These are phyloP conservation scores for Auanema sp. DNA, from an alignment of 2,888 invertebrate genomes.

Conservation along the genomic window DNA sequence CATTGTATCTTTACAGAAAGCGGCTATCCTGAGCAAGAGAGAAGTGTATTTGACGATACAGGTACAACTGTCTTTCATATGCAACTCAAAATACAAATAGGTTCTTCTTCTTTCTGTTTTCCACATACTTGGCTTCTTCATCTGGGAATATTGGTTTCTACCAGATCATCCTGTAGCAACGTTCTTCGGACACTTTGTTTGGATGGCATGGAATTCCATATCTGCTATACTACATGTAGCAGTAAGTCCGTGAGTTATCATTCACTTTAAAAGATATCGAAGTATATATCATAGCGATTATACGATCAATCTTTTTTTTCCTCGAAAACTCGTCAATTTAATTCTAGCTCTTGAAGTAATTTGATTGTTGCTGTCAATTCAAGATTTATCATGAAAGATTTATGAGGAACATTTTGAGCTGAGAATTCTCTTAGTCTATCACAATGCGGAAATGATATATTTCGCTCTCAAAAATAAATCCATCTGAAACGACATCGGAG, in stretches of 20 bases:
- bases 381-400: no score
- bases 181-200: slow-evolving; percentile 40
- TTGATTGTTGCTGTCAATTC: no score
- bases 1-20: slow-evolving; percentile 25
- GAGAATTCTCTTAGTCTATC: no score
- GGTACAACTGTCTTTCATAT: not conserved
- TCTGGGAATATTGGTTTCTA: slow-evolving; percentile 41
- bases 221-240: slow-evolving; percentile 34
- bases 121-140: slow-evolving; percentile 35
- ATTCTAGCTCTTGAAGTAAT: no score
- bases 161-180: slow-evolving; percentile 33
- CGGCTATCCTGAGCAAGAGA: slow-evolving; percentile 30
- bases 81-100: not conserved
- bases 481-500: no score
- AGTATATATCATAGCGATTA: no score
- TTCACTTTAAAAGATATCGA: no score
- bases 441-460: no score
- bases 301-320: no score
- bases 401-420: no score
- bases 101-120: slow-evolving; percentile 33
- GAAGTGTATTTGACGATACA: slow-evolving; percentile 37
- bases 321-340: no score
- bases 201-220: slow-evolving; percentile 45
- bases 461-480: no score
- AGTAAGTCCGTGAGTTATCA: slow-evolving; percentile 31